These are phyloP conservation scores for Hypsibius dujardini DNA, from an alignment of 1,140 invertebrate genomes.

Conservation along the genomic window DNA sequence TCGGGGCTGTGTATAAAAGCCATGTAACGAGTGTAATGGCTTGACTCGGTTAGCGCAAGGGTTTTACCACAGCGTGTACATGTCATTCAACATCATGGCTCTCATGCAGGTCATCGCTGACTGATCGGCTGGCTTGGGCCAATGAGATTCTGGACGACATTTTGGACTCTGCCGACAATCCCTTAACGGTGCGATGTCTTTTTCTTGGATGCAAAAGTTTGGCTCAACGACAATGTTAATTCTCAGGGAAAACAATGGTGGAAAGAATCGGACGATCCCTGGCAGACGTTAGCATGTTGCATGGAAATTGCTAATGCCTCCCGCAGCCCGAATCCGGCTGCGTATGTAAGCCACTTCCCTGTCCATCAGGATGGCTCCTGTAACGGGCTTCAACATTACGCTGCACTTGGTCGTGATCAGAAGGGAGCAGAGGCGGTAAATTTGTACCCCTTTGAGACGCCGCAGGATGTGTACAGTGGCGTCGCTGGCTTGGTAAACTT, in stretches of 20 bases:
- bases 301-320: slow-evolving; percentile 72
- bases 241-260: slow-evolving; percentile 79
- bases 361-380: slow-evolving; percentile 98
- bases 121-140: slow-evolving; percentile 61
- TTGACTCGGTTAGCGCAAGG: too few species aligned
- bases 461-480: slow-evolving; percentile 81
- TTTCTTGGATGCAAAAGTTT: background rate
- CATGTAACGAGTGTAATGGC: too few species aligned
- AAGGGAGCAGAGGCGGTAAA: slow-evolving; percentile 73
- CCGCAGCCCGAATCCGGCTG: slow-evolving; percentile 46
- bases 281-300: slow-evolving; percentile 93
- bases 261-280: slow-evolving; percentile 77
- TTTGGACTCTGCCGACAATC: slow-evolving; percentile 76
- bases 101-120: slow-evolving; percentile 37
- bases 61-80: too few species aligned
- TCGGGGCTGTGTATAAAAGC: too few species aligned
- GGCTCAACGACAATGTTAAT: background rate
- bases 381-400: slow-evolving; percentile 97
- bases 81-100: too few species aligned
- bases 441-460: slow-evolving; percentile 50
- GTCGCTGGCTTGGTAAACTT: slow-evolving; percentile 53
- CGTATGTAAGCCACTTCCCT: slow-evolving; percentile 67
- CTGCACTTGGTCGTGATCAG: slow-evolving; percentile 78
- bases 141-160: slow-evolving; percentile 62
- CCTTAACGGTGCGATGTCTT: slow-evolving; percentile 47